These are phyloP conservation scores for Drosophila teissieri DNA, from an alignment of 1,140 invertebrate genomes.

Conservation along the genomic window DNA sequence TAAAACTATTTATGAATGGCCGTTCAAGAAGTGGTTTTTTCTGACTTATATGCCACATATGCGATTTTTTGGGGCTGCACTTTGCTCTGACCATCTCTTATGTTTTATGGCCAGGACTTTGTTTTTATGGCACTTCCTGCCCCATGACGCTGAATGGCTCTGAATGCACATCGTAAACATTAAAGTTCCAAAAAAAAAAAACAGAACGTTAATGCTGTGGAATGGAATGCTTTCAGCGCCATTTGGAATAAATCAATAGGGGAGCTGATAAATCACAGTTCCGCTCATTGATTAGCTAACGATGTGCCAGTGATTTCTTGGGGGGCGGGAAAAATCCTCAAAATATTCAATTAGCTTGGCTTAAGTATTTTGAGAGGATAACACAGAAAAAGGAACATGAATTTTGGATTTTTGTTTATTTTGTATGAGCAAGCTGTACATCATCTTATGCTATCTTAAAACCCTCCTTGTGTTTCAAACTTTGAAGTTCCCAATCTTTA, in stretches of 20 bases:
- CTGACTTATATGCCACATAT: slow-evolving; percentile 6
- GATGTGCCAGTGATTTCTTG: slow-evolving; percentile 44
- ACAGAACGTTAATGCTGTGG: slow-evolving; percentile 10
- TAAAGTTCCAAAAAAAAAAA: slow-evolving; percentile 29
- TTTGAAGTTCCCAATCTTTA: neutral
- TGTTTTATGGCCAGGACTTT: slow-evolving; percentile 62
- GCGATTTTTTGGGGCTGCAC: slow-evolving; percentile 32
- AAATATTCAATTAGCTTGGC: slow-evolving; percentile 20
- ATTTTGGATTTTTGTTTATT: neutral
- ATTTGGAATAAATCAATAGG: slow-evolving; percentile 74
- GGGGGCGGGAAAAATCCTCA: slow-evolving; percentile 16
- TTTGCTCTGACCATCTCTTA: slow-evolving; percentile 46
- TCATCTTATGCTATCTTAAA: no score
- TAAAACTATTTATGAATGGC: slow-evolving; percentile 75
- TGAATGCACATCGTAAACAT: slow-evolving; percentile 50
- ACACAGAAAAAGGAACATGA: neutral
- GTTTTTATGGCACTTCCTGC: slow-evolving; percentile 52
- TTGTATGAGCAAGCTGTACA: no score
- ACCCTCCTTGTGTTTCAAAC: no score
- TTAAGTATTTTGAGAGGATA: neutral
- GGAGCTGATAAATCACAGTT: slow-evolving; percentile 67
- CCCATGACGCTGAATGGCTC: neutral
- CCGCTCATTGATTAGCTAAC: slow-evolving; percentile 55
- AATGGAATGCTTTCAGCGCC: slow-evolving; percentile 16
- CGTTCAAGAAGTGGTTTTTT: slow-evolving; percentile 27